Evolutionary conservation across 2,113 vertebrate genomes (phyloP).

Genomic region (Erythrocercus mccallii): DNA sequence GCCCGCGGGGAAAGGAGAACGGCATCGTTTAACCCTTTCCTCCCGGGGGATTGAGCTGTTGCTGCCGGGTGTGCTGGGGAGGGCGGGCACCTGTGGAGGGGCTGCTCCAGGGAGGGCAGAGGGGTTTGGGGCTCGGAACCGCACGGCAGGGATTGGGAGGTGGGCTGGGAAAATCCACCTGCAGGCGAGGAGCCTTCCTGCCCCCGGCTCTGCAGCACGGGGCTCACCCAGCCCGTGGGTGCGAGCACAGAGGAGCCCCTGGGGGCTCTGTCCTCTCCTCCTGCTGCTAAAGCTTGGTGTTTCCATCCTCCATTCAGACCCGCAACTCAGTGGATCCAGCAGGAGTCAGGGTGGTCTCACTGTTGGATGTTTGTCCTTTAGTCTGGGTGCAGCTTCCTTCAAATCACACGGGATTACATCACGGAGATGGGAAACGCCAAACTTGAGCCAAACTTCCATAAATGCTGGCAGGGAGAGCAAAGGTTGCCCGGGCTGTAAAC

Average conservation of each 20-base stretch:
- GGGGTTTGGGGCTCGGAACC: not conserved
- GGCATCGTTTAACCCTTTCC: not conserved
- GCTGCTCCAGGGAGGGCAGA: not conserved
- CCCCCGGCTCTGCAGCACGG: not conserved
- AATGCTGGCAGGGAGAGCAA: not conserved
- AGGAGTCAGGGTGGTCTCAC: not conserved
- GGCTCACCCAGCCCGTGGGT: fast-evolving
- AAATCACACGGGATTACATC: not conserved
- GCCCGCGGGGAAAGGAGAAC: not conserved
- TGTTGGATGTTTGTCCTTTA: not conserved
- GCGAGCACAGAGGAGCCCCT: not conserved
- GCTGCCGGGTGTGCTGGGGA: not conserved
- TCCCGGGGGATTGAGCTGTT: fast-evolving
- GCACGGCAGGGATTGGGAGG: not conserved
- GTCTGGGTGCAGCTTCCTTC: not conserved
- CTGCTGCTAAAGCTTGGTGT: not conserved
- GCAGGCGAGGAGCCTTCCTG: not conserved
- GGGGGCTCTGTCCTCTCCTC: not conserved
- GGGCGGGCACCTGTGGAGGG: not conserved
- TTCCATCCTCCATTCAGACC: not conserved
- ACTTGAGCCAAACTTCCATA: not conserved
- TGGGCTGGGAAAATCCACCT: not conserved
- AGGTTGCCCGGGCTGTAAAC: not conserved
- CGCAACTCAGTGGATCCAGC: not conserved
- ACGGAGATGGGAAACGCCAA: not conserved